Percentiles rank a stretch among this genome's conserved stretches.
Evolutionary conservation across 2,113 vertebrate species (phyloP).

Genomic region (Mus spicilegus): DNA sequence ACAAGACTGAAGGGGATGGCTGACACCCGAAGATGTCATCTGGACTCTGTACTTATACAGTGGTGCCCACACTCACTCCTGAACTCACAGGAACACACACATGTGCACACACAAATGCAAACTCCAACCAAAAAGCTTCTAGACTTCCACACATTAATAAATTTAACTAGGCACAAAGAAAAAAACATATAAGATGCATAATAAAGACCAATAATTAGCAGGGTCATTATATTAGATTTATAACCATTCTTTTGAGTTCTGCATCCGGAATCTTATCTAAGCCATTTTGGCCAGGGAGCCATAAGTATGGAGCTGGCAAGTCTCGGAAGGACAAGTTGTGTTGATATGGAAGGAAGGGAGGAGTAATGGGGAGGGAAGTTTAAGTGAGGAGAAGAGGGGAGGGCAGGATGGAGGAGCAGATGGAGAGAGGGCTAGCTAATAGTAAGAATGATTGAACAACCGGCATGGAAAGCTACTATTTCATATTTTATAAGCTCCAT

Average conservation of each 20-base stretch:
- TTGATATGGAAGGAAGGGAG: background rate
- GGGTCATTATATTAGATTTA: background rate
- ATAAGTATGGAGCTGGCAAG: background rate
- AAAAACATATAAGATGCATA: background rate
- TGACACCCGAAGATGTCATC: background rate
- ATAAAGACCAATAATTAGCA: background rate
- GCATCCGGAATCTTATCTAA: background rate
- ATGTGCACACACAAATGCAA: background rate
- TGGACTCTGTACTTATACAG: background rate
- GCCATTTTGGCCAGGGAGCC: background rate
- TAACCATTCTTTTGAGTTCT: background rate
- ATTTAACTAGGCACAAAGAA: background rate
- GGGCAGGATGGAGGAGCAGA: too few species aligned
- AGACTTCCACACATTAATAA: background rate
- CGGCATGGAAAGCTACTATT: background rate
- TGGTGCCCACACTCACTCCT: background rate
- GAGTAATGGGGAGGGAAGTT: background rate
- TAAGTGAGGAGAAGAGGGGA: background rate
- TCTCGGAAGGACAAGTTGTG: background rate
- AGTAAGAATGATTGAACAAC: background rate
- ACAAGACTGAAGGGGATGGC: background rate
- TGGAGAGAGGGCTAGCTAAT: background rate
- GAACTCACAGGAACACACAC: background rate
- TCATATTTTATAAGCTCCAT: background rate
- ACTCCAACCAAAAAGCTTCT: background rate